Base-by-base conservation (phyloP, 2,113 vertebrate species). In the Solea senegalensis region DNA sequence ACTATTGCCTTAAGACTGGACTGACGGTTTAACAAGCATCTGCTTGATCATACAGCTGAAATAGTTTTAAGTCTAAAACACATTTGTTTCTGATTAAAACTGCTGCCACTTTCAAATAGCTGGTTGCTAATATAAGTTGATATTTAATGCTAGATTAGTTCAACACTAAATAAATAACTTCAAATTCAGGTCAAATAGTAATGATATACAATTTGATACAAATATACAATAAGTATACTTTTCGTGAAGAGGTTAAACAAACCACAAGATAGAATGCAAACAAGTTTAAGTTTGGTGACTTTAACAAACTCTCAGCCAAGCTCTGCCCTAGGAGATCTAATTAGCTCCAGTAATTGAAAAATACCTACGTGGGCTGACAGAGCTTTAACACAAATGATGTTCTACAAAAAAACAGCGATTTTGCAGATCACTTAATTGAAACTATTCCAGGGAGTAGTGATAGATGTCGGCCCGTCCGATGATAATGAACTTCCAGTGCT, bases 371-470 rank as follows among this genome's bases (percentile, higher is more conserved):
- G 43, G 58, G 66, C 3, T 44, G 63, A 63, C 49, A 51, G 54
- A 43, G 3, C 62, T 55, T 59, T 43, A 65, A 74, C 48, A 28
- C 51, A 54, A 70, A 54, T 74, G 41, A 28, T 69, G 55, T 10
- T 1, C 12, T 44, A 21, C 9, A 73, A 26, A 43, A 43, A 15
- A 58, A 45, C 34, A 56, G 21, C 61, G 45, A 79, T 69, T 69
- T 74, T 66, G 60, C 66, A 56, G 9, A 58, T 55, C n/a, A 51
- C 56, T 63, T 73, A 59, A 73, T 73, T 64, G 55, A 79, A 70
- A 64, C 0, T 41, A 27, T 26, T 43, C 68, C 15, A 11, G 16
- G 46, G 41, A 54, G 57, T 64, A 61, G 56, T 76, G 56, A 43
- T 56, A 53, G 48, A 40, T 51, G 76, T 65, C 68, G 61, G 66